phyloP scores from a whole-genome alignment of 2,113 vertebrate genomes.

The Nycticryphes semicollaris region DNA sequence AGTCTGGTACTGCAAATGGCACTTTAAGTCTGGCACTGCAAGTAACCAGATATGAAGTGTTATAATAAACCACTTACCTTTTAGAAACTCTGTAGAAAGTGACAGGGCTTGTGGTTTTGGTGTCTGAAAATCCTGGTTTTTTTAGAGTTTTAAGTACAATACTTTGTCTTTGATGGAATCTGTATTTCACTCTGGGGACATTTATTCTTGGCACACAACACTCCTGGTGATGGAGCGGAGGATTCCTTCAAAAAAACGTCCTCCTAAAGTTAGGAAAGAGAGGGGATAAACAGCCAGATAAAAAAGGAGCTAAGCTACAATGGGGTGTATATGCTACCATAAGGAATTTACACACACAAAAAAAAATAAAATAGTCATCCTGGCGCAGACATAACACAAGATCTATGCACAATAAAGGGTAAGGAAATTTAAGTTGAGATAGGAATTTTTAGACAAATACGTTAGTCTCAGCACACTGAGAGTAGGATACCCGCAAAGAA shows the following conservation, averaged over 20 bases:
- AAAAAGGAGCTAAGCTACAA: not conserved
- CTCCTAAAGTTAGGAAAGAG: not conserved
- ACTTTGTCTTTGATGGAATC: not conserved
- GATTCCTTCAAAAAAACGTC: not conserved
- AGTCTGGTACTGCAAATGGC: too few relatives aligned
- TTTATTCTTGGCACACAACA: not conserved
- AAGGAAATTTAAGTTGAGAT: not conserved
- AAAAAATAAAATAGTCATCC: accelerated
- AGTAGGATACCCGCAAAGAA: not conserved
- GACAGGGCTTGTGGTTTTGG: not conserved
- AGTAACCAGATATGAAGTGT: not conserved
- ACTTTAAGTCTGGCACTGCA: not conserved
- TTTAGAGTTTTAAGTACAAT: not conserved
- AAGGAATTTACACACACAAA: not conserved
- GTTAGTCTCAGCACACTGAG: not conserved
- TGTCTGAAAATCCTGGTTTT: not conserved
- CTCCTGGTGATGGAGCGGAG: not conserved
- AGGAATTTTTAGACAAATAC: not conserved
- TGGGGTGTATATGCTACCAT: not conserved
- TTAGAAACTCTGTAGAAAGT: not conserved
- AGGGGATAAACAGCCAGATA: accelerated
- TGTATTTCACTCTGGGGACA: not conserved
- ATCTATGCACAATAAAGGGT: not conserved
- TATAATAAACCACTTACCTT: not conserved
- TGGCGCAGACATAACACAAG: not conserved